Base-by-base conservation (phyloP, 2,888 invertebrate genomes). In the Machimus rusticus region DNA sequence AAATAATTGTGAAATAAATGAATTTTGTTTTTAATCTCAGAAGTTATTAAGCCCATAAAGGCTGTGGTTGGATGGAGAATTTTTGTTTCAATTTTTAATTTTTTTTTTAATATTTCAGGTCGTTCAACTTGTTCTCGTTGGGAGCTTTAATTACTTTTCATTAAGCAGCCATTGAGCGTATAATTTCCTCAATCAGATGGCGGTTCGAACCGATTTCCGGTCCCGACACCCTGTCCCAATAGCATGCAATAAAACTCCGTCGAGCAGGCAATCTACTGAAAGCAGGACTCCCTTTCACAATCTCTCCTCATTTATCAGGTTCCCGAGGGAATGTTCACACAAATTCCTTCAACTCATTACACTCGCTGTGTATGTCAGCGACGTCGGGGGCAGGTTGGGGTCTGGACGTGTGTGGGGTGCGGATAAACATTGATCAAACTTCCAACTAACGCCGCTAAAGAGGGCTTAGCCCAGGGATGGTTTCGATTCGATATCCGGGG, bases 371-470 rank as follows among this genome's bases (percentile, higher is more conserved):
- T 78, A 78, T 78, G 37, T 39, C 76, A 76, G 76, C 14, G 23
- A 66, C 3, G 37, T 43, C 9, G 78, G 16, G 1, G n/a, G 46
- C n/a, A n/a, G 78, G 23, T 28, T 9, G n/a, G 46, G 79, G 23
- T 16, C 23, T 66, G 23, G 66, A 66, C 66, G 66, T 19, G 14
- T 4, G 12, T n/a, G 79, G 46, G 39, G 23, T n/a, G 34, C 5
- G 23, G 31, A 19, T 66, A 66, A 66, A 66, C 34, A 84, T 84
- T 84, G 82, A 84, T 84, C 82, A 84, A 84, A 84, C 82, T 84
- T 84, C 31, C 37, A 34, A 84, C 66, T 84, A 39, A 16, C 12
- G 28, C 5, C 19, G 34, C 79, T 51, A 79, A 79, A 51, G 16
- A 31, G 79, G 14, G 2, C 66, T 66, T 19, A 28, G 19, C 19